A percentile compares a stretch with the other conserved stretches of the same genome.
Conservation (phyloP, 2,113 vertebrate genomes). For the Gracilinanus agilis region DNA sequence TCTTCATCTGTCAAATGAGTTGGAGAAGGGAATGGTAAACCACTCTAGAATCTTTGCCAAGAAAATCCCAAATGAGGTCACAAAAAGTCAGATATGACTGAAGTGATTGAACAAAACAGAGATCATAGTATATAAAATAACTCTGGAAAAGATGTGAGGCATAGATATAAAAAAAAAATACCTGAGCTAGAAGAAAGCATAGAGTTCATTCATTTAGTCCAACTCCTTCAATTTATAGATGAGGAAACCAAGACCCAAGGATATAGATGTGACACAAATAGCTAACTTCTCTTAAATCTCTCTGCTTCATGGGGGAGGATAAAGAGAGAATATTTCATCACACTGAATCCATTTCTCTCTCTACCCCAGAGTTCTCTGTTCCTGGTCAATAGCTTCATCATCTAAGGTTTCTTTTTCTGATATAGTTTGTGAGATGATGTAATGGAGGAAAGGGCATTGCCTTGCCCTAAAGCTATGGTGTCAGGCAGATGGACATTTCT, state of each 20-base stretch:
- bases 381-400: not conserved
- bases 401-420: not conserved
- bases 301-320: not conserved
- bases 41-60: too few relatives aligned
- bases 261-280: not conserved
- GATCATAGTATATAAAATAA: not conserved
- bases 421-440: not conserved
- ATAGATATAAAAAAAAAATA: not conserved
- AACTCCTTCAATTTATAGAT: not conserved
- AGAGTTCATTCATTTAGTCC: not conserved
- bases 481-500: not conserved
- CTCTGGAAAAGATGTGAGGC: not conserved
- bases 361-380: not conserved
- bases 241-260: not conserved
- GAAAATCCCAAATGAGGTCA: too few relatives aligned
- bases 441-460: not conserved
- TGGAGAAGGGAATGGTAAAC: too few relatives aligned
- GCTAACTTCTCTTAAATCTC: not conserved
- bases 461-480: not conserved
- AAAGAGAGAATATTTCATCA: not conserved
- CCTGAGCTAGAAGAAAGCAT: not conserved
- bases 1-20: too few relatives aligned
- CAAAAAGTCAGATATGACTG: too few relatives aligned
- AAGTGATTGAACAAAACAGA: too few relatives aligned
- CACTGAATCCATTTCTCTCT: not conserved